These are phyloP conservation scores for Drosophila willistoni DNA, from an alignment of 1,140 invertebrate genomes.

Conservation along the genomic window DNA sequence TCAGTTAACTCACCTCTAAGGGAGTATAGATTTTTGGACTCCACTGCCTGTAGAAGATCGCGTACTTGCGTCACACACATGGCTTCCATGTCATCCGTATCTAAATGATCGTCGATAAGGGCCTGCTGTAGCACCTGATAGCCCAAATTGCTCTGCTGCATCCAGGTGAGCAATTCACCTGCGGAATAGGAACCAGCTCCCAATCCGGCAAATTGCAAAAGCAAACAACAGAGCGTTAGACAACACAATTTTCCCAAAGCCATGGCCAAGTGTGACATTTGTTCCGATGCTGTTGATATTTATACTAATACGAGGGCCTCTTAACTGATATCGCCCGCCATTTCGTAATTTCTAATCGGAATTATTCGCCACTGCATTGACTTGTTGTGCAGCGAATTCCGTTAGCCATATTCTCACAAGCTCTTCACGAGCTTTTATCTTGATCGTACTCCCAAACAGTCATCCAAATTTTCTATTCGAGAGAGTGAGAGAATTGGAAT, in stretches of 20 bases:
- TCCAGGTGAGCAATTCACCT: conserved; percentile 51
- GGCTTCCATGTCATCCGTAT: conserved; percentile 10
- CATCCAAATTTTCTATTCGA: conserved; percentile 7
- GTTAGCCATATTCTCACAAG: conserved; percentile 4
- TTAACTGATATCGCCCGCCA: conserved; percentile 12
- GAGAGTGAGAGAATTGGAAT: background rate
- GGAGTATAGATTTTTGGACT: conserved; percentile 24
- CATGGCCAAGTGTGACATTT: conserved; percentile 22
- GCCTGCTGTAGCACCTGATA: conserved; percentile 61
- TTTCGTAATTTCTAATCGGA: conserved; percentile 12
- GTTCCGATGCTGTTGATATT: conserved; percentile 25
- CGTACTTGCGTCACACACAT: conserved; percentile 41
- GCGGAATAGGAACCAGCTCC: conserved; percentile 26
- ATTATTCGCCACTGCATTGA: conserved; percentile 11
- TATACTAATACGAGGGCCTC: conserved; percentile 14
- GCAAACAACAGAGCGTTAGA: background rate
- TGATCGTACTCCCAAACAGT: background rate
- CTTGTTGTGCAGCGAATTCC: conserved; percentile 3
- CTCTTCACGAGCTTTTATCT: conserved; percentile 9
- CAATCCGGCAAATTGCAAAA: conserved; percentile 9
- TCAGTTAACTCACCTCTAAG: conserved; percentile 40
- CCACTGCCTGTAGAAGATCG: conserved; percentile 37
- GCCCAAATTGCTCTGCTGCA: conserved; percentile 65
- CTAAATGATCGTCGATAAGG: background rate
- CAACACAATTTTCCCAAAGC: conserved; percentile 16